phyloP scores from a whole-genome alignment of 2,888 invertebrate genomes.

The Lagria hirta region DNA sequence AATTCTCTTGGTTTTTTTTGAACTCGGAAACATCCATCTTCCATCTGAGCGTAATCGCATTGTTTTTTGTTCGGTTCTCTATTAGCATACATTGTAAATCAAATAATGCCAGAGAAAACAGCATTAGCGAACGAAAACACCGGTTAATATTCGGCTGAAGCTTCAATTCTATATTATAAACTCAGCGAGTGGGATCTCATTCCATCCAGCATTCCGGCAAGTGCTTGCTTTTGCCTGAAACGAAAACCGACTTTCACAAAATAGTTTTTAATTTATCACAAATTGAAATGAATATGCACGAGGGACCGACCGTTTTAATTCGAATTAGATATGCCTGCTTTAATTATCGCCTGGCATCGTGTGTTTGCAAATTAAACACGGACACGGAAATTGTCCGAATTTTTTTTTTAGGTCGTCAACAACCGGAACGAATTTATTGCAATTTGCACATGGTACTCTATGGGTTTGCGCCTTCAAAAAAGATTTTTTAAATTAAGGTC shows the following conservation, averaged over 20 bases:
- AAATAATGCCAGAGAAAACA: slow-evolving; percentile 25
- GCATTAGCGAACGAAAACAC: slow-evolving; percentile 22
- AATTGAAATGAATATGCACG: slow-evolving; percentile 28
- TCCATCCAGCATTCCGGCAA: slow-evolving; percentile 7
- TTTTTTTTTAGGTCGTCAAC: slow-evolving; percentile 4
- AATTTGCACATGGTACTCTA: slow-evolving; percentile 12
- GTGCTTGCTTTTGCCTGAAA: slow-evolving; percentile 11
- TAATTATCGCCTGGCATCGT: slow-evolving; percentile 24
- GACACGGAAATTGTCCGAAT: slow-evolving; percentile 12
- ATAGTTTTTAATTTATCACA: slow-evolving; percentile 28
- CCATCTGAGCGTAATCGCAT: slow-evolving; percentile 22
- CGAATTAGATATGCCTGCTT: slow-evolving; percentile 28
- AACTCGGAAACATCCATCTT: slow-evolving; percentile 17
- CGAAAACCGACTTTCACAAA: slow-evolving; percentile 18
- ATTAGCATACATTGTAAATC: slow-evolving; percentile 27
- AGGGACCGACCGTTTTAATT: slow-evolving; percentile 21
- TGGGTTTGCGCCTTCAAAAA: too few species aligned
- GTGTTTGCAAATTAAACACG: slow-evolving; percentile 21
- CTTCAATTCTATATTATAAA: too few species aligned
- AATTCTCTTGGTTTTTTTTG: slow-evolving; percentile 18
- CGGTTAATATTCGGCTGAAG: slow-evolving; percentile 24
- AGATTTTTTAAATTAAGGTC: too few species aligned
- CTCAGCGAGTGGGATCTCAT: neutral
- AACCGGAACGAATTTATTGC: slow-evolving; percentile 18
- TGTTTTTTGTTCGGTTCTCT: slow-evolving; percentile 20